Conservation (phyloP, 2,113 vertebrate genomes). For the Poecilia latipinna region DNA sequence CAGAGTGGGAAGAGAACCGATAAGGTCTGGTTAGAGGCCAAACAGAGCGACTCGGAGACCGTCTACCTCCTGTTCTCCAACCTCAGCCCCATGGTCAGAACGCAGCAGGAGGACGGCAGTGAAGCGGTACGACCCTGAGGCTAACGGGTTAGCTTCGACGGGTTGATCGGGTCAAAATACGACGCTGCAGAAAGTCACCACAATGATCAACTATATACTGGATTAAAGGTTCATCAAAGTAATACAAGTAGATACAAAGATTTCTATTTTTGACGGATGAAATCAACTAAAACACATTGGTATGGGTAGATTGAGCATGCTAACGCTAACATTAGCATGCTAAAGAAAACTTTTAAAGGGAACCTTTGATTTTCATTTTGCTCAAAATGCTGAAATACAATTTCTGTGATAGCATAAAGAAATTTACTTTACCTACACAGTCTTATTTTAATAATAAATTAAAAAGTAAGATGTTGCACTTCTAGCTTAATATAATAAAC, state of each 20-base stretch:
- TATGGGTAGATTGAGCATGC: not conserved
- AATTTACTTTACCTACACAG: too few relatives aligned
- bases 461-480: too few relatives aligned
- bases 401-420: too few relatives aligned
- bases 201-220: not conserved
- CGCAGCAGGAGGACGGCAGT: constrained; percentile 46
- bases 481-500: too few relatives aligned
- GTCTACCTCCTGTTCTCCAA: constrained; percentile 90
- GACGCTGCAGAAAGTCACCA: not conserved
- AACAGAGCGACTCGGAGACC: constrained; percentile 76
- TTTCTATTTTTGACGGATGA: not conserved
- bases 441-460: too few relatives aligned
- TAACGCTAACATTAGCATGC: not conserved
- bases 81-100: constrained; percentile 85
- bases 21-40: constrained; percentile 82
- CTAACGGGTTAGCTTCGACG: not conserved
- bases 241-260: too few relatives aligned
- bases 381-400: too few relatives aligned
- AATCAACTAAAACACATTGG: not conserved
- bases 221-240: not conserved
- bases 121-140: not conserved
- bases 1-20: constrained; percentile 87
- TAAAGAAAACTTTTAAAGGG: not conserved
- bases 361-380: too few relatives aligned
- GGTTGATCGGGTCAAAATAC: not conserved